These are phyloP conservation scores for Crotophaga sulcirostris DNA, from an alignment of 2,113 vertebrate species.

Conservation along the genomic window DNA sequence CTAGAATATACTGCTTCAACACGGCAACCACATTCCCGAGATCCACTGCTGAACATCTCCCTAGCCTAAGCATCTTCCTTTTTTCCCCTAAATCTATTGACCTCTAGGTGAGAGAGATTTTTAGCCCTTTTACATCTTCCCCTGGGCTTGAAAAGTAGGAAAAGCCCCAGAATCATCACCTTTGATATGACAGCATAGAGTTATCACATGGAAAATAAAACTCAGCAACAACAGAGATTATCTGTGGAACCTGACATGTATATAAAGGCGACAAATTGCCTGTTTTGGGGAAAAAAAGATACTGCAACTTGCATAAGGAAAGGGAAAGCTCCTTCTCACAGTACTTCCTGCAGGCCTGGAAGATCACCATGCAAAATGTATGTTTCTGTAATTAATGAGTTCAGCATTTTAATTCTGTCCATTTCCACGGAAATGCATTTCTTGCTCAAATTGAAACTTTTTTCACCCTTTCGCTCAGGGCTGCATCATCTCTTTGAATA, in stretches of 20 bases:
- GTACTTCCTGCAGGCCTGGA: not conserved
- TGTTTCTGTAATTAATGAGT: not conserved
- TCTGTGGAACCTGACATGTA: slow-evolving; percentile 58
- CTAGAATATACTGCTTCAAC: not conserved
- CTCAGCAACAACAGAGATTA: slow-evolving; percentile 58
- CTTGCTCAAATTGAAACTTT: not conserved
- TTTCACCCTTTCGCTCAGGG: not conserved
- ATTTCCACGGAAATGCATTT: slow-evolving; percentile 1
- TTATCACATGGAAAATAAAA: slow-evolving; percentile 76
- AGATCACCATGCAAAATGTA: not conserved
- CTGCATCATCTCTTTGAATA: not conserved
- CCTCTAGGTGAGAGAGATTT: not conserved
- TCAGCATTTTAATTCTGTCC: not conserved
- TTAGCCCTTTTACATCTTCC: not conserved
- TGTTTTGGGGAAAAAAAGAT: slow-evolving; percentile 12
- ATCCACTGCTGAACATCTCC: not conserved
- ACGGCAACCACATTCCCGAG: not conserved
- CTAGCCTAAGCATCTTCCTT: not conserved
- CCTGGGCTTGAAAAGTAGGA: not conserved
- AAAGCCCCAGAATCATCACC: not conserved
- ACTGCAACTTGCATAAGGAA: slow-evolving; percentile 5
- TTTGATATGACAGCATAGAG: slow-evolving; percentile 60
- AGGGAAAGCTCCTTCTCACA: not conserved
- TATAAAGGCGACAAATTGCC: slow-evolving; percentile 54
- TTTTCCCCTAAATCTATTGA: not conserved